A percentile compares a stretch with the other conserved stretches of the same genome.
phyloP scores from a whole-genome alignment of 2,113 vertebrate genomes.

The Spilogale gracilis region DNA sequence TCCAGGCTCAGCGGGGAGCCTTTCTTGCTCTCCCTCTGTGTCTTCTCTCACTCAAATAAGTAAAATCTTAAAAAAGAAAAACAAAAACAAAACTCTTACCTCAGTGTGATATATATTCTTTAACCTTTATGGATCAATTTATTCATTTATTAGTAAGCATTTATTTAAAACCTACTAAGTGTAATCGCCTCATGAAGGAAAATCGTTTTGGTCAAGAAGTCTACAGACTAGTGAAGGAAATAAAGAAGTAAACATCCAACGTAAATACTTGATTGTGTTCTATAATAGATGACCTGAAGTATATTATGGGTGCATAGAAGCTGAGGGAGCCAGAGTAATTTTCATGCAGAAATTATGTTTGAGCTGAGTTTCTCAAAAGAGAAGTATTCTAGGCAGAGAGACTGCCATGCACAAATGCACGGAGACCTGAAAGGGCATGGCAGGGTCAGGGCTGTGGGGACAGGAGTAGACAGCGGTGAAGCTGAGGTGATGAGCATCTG shows the following conservation, averaged over 20 bases:
- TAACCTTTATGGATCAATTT: background rate
- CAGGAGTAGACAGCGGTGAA: background rate
- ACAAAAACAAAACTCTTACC: background rate
- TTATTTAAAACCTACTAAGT: constrained; percentile 24
- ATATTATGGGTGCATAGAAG: background rate
- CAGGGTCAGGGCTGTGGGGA: background rate
- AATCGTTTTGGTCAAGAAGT: background rate
- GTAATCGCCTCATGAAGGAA: background rate
- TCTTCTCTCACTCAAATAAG: background rate
- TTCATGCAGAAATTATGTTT: background rate
- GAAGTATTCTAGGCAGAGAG: background rate
- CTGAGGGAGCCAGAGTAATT: background rate
- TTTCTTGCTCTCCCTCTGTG: background rate
- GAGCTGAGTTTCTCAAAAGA: background rate
- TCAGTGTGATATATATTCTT: background rate
- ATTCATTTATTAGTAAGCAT: background rate
- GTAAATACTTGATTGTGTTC: background rate
- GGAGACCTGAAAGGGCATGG: background rate
- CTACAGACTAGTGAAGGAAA: background rate
- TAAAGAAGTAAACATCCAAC: background rate
- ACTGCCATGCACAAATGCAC: background rate
- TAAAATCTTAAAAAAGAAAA: background rate
- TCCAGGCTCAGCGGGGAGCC: background rate
- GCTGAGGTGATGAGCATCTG: no score
- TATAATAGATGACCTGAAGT: background rate